Evolutionary conservation across 2,797 vertebrate species (phyloP), one percentile per base, ranked within the genome.

Genomic region (Hyperoplus lanceolatus): DNA sequence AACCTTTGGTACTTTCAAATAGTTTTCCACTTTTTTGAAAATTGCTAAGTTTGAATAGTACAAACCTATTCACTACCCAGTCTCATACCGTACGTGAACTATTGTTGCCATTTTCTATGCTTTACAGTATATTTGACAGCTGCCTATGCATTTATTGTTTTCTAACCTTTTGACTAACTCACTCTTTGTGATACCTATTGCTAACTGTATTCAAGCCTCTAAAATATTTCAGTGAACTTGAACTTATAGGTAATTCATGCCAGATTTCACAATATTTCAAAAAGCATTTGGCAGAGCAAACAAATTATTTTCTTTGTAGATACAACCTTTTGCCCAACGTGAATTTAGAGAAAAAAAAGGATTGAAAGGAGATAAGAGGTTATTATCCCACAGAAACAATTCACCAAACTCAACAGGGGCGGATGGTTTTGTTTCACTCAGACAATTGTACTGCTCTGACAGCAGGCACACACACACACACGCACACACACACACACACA

Each of bases 381-480:
- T 51, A 70, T 84, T 85, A 70, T 84, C 54, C 77, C 45, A 53
- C 53, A 69, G 50, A 81, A 77, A 80, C 66, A 77, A 82, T 83
- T 79, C 73, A 66, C 73, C 63, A 67, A 82, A 79, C 65, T 56
- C 38, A 49, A 69, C 58, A 65, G 67, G 42, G 63, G 63, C 42
- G 39, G 70, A 41, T 75, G 79, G 77, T 59, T 79, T 64, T 57
- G 48, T 80, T 83, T 82, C 56, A 77, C 36, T 68, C 65, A 64
- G 73, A 80, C 80, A 82, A 81, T 90, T 78, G 71, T 82, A 88
- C 86, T 68, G 7, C 73, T 73, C 67, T 83, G 76, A 85, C 82
- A 75, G 82, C 86, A 89, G 77, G 68, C 64, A 58, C 51, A 51
- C 75, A 56, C 55, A 73, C 21, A 62, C 70, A 57, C n/a, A 39